Evolutionary conservation across 64 coral and sea anemone genomes (phyloP), one percentile per base, ranked within the genome.

Genomic region (Platygyra sinensis): DNA sequence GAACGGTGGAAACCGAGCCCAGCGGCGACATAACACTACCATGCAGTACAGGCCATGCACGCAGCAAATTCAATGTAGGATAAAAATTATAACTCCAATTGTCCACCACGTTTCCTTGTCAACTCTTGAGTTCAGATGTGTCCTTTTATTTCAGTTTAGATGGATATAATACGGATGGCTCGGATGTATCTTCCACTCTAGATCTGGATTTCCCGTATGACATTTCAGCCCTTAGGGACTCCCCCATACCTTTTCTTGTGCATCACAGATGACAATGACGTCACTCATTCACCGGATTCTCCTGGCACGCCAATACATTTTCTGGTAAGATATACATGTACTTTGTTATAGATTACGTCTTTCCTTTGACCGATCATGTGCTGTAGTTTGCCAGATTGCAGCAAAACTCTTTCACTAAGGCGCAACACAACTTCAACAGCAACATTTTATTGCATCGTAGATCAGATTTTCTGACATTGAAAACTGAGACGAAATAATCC

Each of bases 251-350:
- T 27, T 83, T 83, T 25, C 18, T n/a, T 83, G 10, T 67, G 30
- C 80, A 83, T 83, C 80, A 83, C 80, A 10, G 80, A 83, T 83
- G 80, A 83, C 10, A 67, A 83, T 83, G 80, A 83, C 61, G 80
- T 67, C 80, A 83, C 61, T 13, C 38, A 71, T 28, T 67, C 36
- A 8, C 62, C 63, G 38, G 60, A 71, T 18, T 71, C 62, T 67
- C 81, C 62, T 24, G 60, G 60, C 2, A 67, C 80, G 30, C 80
- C 80, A 17, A 83, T 83, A 36, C 31, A 83, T 49, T 83, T 67
- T 2, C 19, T 65, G 25, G 80, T 83, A 83, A 83, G 33, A 69
- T 57, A 57, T 9, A 57, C 11, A 69, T 57, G 15, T 9, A 57
- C 11, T 57, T 57, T 57, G 54, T 57, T 9, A 57, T 57, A 2